Evolutionary conservation across 1,140 invertebrate species (phyloP).

Genomic region (Leptoteleia sp.): DNA sequence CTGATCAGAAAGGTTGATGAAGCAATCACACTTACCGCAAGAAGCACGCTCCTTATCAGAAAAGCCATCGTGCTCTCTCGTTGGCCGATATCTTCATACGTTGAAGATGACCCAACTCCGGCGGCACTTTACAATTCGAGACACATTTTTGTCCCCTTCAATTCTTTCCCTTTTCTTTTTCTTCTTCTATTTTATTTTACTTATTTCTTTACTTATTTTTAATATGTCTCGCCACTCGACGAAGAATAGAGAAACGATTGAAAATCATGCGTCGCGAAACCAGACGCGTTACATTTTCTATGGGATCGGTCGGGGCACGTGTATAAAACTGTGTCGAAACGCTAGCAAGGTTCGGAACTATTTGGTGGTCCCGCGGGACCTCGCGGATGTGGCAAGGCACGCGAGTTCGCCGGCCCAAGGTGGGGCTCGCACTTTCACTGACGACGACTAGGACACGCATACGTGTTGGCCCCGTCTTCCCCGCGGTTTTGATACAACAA

Average conservation of each 20-base stretch:
- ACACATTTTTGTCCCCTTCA: constrained; percentile 6
- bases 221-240: too few species aligned
- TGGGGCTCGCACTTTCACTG: constrained; percentile 47
- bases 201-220: too few species aligned
- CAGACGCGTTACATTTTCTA: constrained; percentile 31
- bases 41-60: constrained; percentile 48
- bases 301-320: constrained; percentile 12
- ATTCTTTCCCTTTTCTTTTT: not conserved
- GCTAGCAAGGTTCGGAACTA: constrained; percentile 19
- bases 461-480: constrained; percentile 23
- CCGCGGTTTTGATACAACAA: constrained; percentile 33
- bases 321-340: not conserved
- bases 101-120: constrained; percentile 38
- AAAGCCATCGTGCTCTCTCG: constrained; percentile 46
- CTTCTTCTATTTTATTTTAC: not conserved
- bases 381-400: constrained; percentile 18
- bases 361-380: constrained; percentile 22
- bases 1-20: constrained; percentile 13
- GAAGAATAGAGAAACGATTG: too few species aligned
- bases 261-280: not conserved
- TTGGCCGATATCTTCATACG: constrained; percentile 43
- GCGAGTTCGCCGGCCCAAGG: constrained; percentile 26
- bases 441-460: constrained; percentile 3
- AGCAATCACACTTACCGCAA: constrained; percentile 52
- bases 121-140: constrained; percentile 24